phyloP scores from a whole-genome alignment of 2,113 vertebrate genomes.

The Otolemur garnettii region DNA sequence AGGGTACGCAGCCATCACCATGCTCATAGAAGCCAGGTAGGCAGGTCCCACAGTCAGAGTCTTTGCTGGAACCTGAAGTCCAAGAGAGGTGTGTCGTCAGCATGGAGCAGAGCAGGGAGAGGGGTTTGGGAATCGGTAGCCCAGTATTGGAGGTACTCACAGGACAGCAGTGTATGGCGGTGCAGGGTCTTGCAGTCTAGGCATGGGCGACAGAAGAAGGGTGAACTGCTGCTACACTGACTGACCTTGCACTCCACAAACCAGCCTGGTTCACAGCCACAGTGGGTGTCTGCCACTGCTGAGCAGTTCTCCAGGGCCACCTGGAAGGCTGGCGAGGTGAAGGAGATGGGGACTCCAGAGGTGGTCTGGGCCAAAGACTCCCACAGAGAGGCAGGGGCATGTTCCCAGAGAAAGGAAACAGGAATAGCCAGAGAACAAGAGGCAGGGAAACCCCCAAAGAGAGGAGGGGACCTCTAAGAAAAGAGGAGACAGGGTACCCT shows the following conservation, averaged over 20 bases:
- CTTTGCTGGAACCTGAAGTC: constrained; percentile 58
- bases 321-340: constrained; percentile 78
- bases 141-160: background rate
- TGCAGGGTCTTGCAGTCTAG: background rate
- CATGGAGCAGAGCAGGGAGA: background rate
- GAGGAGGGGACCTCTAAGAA: background rate
- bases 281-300: constrained; percentile 56
- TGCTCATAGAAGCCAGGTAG: constrained; percentile 82
- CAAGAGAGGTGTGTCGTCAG: background rate
- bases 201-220: constrained; percentile 79
- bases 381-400: background rate
- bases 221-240: fast-evolving
- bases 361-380: background rate
- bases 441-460: background rate
- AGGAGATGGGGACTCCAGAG: background rate
- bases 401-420: background rate
- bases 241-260: background rate
- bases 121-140: fast-evolving
- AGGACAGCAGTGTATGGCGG: constrained; percentile 55
- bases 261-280: constrained; percentile 79
- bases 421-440: background rate
- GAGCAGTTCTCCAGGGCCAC: constrained; percentile 83
- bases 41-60: constrained; percentile 80
- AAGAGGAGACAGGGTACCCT: background rate
- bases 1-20: background rate